phyloP scores from a whole-genome alignment of 1,140 invertebrate genomes.

The Aphelinus certus region DNA sequence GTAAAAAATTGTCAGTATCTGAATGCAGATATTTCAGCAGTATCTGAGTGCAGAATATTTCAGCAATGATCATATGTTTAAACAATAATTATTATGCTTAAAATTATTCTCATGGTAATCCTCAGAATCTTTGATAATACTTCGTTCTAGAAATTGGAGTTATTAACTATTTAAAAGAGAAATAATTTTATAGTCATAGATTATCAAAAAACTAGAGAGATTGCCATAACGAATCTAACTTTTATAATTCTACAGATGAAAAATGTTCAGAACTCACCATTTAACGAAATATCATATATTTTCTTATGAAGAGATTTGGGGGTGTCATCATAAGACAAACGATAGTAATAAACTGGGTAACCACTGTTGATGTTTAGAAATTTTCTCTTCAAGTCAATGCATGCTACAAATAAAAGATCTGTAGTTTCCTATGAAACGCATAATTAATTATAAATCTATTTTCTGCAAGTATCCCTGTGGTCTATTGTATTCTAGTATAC shows the following conservation, averaged over 20 bases:
- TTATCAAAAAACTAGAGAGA: neutral
- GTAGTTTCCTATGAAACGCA: conserved; percentile 28
- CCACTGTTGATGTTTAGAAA: conserved; percentile 15
- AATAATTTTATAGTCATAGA: neutral
- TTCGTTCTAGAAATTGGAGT: no score
- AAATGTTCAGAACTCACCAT: conserved; percentile 24
- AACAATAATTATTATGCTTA: no score
- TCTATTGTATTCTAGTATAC: no score
- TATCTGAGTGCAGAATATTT: no score
- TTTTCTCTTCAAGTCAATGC: conserved; percentile 39
- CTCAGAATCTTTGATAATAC: no score
- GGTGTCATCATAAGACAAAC: conserved; percentile 37
- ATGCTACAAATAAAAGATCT: conserved; percentile 27
- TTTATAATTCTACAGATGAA: neutral
- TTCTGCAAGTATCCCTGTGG: no score
- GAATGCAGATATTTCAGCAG: no score
- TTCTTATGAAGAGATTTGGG: conserved; percentile 35
- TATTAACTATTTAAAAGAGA: neutral
- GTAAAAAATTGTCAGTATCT: no score
- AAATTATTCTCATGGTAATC: no score
- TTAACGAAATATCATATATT: conserved; percentile 19
- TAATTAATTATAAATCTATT: neutral
- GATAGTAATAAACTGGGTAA: conserved; percentile 43
- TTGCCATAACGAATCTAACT: no score
- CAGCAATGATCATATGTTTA: no score